Evolutionary conservation across 2,113 vertebrate genomes (phyloP).

Genomic region (Mormoops blainvillei): DNA sequence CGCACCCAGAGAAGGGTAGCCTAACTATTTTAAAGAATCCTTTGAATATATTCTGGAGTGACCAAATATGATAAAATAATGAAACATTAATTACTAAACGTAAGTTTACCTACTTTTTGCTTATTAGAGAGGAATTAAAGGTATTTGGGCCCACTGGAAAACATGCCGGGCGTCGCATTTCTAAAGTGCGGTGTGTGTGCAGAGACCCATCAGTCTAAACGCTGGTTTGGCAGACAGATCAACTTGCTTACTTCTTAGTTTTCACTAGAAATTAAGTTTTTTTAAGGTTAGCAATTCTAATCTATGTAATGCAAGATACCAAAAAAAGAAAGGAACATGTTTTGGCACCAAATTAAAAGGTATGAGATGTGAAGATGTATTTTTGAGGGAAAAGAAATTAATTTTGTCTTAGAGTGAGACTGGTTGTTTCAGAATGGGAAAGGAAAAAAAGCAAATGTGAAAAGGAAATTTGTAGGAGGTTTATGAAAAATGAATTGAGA

Average conservation of each 20-base stretch:
- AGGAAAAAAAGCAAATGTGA: neutral
- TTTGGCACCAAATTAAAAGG: neutral
- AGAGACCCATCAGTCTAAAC: neutral
- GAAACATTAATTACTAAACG: neutral
- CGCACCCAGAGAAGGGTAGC: too few species aligned
- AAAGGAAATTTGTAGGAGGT: neutral
- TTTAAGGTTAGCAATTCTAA: neutral
- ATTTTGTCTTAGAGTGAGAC: neutral
- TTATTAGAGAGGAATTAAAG: neutral
- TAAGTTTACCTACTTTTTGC: neutral
- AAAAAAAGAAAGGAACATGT: neutral
- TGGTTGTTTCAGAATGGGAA: neutral
- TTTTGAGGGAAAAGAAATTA: neutral
- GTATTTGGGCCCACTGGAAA: neutral
- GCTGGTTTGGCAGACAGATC: neutral
- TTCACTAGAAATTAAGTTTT: neutral
- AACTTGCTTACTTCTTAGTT: neutral
- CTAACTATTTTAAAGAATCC: neutral
- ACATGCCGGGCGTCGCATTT: too few species aligned
- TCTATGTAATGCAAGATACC: neutral
- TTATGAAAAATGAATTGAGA: neutral
- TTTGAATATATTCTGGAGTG: neutral
- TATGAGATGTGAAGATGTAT: neutral
- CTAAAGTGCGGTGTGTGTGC: too few species aligned
- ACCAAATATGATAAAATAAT: neutral